Evolutionary conservation across 2,113 vertebrate genomes (phyloP).

Genomic region (Tragelaphus imberbis): DNA sequence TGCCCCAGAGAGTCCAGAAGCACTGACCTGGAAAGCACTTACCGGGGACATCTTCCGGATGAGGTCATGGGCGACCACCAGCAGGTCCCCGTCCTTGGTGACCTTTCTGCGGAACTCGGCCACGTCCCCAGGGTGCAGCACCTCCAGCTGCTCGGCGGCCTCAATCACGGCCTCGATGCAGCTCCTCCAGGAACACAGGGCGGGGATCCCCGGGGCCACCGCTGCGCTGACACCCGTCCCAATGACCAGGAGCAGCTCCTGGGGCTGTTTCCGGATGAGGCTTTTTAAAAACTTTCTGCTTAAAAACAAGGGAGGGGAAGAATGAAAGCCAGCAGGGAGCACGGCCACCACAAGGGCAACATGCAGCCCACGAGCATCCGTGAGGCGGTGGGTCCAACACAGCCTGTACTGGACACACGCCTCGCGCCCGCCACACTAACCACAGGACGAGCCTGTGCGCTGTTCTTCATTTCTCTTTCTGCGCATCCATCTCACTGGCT

Average conservation of each 20-base stretch:
- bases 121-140: constrained; percentile 75
- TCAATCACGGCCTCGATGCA: constrained; percentile 79
- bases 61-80: constrained; percentile 81
- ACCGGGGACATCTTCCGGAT: constrained; percentile 85
- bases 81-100: constrained; percentile 75
- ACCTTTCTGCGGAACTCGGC: constrained; percentile 78
- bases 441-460: rapidly evolving
- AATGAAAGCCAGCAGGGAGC: not conserved
- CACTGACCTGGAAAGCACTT: constrained; percentile 1
- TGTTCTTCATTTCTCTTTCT: rapidly evolving
- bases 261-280: constrained; percentile 76
- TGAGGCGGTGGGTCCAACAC: rapidly evolving
- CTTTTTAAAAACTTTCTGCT: constrained; percentile 81
- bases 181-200: constrained; percentile 78
- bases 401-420: rapidly evolving
- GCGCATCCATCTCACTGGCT: rapidly evolving
- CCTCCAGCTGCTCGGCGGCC: constrained; percentile 80
- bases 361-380: rapidly evolving
- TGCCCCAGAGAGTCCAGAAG: rapidly evolving
- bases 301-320: not conserved
- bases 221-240: constrained; percentile 79
- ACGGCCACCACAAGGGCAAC: rapidly evolving
- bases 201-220: constrained; percentile 75
- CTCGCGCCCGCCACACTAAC: rapidly evolving
- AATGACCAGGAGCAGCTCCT: constrained; percentile 78